Evolutionary conservation across 2,888 invertebrate species (phyloP).

Genomic region (Octonoba sinensis): DNA sequence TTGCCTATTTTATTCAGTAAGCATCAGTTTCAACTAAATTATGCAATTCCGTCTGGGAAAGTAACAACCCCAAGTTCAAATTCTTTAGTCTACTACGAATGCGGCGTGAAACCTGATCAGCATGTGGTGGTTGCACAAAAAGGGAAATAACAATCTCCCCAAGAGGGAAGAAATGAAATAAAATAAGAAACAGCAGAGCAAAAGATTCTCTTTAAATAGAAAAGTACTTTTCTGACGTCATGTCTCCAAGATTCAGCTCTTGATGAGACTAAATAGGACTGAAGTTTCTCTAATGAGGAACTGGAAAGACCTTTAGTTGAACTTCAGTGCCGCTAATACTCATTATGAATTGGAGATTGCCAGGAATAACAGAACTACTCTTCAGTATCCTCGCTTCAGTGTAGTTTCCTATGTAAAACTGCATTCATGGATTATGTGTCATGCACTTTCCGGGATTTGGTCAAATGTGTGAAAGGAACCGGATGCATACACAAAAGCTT

Average conservation of each 20-base stretch:
- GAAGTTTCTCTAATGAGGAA: constrained; percentile 2
- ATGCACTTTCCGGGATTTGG: no score
- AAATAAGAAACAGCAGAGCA: constrained; percentile 23
- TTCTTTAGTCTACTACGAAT: constrained; percentile 6
- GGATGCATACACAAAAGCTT: no score
- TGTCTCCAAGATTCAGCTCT: not conserved
- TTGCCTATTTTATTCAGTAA: constrained; percentile 28
- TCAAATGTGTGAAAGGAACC: no score
- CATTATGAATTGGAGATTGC: no score
- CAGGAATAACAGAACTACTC: no score
- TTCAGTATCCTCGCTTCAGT: no score
- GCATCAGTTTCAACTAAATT: constrained; percentile 16
- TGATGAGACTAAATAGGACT: constrained; percentile 1
- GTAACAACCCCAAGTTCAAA: constrained; percentile 10
- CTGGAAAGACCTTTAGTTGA: not conserved
- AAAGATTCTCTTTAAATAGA: not conserved
- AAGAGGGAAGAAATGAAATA: constrained; percentile 3
- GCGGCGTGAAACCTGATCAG: constrained; percentile 21
- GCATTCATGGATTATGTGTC: no score
- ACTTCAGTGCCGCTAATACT: no score
- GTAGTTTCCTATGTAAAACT: no score
- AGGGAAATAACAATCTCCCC: constrained; percentile 11
- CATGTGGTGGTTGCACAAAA: constrained; percentile 37
- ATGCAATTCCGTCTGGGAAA: constrained; percentile 5
- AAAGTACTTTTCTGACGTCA: not conserved